Conservation (phyloP, 2,797 vertebrate species). For the Siniperca undulata region DNA sequence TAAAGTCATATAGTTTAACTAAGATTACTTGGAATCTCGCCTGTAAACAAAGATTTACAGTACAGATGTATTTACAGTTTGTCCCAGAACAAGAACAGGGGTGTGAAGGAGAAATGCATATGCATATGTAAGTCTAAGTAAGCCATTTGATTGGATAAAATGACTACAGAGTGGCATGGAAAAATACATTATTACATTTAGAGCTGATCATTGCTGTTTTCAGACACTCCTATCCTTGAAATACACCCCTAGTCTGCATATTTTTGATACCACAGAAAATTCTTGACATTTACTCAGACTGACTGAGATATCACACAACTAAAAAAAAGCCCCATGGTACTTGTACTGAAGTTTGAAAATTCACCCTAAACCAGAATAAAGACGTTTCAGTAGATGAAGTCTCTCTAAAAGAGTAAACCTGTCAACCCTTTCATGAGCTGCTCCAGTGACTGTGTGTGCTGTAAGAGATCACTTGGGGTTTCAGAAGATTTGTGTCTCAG, state of each 20-base stretch:
- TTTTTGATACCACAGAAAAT: neutral
- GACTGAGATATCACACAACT: neutral
- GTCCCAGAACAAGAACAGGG: neutral
- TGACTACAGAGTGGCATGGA: neutral
- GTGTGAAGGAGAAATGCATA: neutral
- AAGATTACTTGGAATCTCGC: neutral
- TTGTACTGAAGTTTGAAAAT: neutral
- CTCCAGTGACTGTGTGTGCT: neutral
- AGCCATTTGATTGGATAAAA: neutral
- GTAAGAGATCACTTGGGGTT: neutral
- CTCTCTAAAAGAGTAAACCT: neutral
- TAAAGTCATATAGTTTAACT: neutral
- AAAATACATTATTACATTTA: neutral
- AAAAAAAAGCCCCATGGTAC: neutral
- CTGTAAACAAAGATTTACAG: neutral
- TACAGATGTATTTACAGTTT: neutral
- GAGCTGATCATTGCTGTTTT: neutral
- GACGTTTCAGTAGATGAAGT: neutral
- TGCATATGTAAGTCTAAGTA: too few relatives aligned
- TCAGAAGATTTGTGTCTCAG: neutral
- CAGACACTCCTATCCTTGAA: neutral
- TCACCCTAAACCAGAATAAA: conserved; percentile 4
- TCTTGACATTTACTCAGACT: neutral
- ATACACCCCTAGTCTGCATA: neutral
- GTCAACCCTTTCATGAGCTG: neutral